Conservation (phyloP, 2,113 vertebrate species). For the Cavia porcellus region DNA sequence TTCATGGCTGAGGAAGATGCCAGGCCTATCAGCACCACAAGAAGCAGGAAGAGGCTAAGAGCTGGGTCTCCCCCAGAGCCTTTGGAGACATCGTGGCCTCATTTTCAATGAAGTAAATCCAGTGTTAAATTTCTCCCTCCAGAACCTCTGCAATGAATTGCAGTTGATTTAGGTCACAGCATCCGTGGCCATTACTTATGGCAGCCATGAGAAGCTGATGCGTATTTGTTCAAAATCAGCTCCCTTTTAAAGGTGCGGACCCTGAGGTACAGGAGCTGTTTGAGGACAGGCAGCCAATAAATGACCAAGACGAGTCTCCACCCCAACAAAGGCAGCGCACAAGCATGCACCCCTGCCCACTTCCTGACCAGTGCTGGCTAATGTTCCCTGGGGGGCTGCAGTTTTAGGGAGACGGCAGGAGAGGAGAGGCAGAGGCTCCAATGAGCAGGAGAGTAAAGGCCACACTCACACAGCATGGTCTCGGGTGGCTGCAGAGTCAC, state of each 20-base stretch:
- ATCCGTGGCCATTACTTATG: too few relatives aligned
- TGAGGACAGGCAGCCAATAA: neutral
- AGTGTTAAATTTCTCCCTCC: too few relatives aligned
- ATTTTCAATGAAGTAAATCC: too few relatives aligned
- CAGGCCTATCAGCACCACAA: too few relatives aligned
- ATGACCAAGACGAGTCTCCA: too few relatives aligned
- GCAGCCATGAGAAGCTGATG: neutral
- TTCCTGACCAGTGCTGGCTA: neutral
- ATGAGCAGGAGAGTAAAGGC: neutral
- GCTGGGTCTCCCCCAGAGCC: too few relatives aligned
- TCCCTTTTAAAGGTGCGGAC: neutral
- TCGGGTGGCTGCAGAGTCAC: too few relatives aligned
- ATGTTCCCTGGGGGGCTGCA: fast-evolving
- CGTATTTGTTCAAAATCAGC: neutral
- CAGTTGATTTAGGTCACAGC: too few relatives aligned
- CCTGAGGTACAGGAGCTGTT: neutral
- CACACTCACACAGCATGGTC: fast-evolving
- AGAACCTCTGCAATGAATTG: neutral
- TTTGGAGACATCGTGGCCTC: too few relatives aligned
- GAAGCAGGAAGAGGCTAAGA: neutral
- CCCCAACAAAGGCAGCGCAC: neutral
- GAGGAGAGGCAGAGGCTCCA: neutral
- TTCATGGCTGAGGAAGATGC: neutral
- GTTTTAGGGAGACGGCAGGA: neutral
- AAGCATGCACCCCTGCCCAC: too few relatives aligned